These are phyloP conservation scores for Phalacrocorax brasilianus DNA, from an alignment of 2,113 vertebrate species.

Conservation along the genomic window DNA sequence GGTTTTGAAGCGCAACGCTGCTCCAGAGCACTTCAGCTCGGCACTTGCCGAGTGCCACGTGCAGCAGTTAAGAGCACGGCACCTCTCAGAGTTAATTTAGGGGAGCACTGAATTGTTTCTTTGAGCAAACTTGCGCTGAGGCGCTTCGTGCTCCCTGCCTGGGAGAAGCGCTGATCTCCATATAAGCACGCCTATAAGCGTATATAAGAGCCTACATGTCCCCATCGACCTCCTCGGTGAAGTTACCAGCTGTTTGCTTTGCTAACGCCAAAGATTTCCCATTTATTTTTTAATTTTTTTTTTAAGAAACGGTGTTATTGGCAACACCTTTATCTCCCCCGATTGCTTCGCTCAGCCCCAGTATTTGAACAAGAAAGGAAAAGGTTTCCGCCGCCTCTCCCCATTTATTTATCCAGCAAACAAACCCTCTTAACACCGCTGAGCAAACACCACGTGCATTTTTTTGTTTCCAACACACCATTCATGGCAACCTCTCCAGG, in stretches of 20 bases:
- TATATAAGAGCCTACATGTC: neutral
- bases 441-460: neutral
- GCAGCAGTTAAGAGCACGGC: neutral
- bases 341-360: neutral
- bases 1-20: neutral
- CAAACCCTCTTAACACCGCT: neutral
- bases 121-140: neutral
- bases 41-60: neutral
- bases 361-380: neutral
- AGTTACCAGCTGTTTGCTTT: neutral
- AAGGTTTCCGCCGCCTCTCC: neutral
- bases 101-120: neutral
- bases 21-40: neutral
- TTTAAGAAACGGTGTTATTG: neutral
- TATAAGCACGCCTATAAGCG: neutral
- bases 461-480: neutral
- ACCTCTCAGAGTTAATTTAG: neutral
- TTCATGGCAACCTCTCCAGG: neutral
- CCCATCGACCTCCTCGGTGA: neutral
- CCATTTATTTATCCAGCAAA: neutral
- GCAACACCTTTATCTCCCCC: neutral
- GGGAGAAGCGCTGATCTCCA: fast-evolving
- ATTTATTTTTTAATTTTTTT: neutral
- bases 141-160: neutral
- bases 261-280: neutral